These are phyloP conservation scores for Rotaria macrura DNA, from an alignment of 2,888 invertebrate genomes.

Conservation along the genomic window DNA sequence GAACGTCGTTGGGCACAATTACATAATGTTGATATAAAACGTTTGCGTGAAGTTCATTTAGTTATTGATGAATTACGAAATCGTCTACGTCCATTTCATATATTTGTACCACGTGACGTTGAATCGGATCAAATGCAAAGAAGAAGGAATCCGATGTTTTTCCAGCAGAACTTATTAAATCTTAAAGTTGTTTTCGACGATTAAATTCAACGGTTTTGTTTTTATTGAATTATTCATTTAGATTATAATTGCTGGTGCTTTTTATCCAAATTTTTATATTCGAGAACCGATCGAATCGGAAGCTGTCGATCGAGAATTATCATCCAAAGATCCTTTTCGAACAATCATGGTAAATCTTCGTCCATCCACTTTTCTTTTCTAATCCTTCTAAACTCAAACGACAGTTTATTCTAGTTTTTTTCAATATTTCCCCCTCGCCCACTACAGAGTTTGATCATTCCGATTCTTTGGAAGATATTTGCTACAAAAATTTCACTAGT, in stretches of 20 bases:
- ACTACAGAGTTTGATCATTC: no score
- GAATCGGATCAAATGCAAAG: neutral
- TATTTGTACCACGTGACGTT: slow-evolving; percentile 2
- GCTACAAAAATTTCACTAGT: no score
- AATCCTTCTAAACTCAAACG: no score
- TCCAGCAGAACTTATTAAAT: neutral
- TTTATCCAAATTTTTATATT: slow-evolving; percentile 33
- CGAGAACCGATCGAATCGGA: neutral
- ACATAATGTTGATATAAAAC: slow-evolving; percentile 27
- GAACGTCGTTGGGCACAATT: slow-evolving; percentile 24
- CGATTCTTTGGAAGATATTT: no score
- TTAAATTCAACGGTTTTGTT: neutral
- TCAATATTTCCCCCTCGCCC: no score
- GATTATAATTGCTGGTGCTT: slow-evolving; percentile 33
- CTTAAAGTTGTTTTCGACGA: neutral
- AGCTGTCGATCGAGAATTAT: slow-evolving; percentile 19
- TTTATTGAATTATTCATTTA: no score
- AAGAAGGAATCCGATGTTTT: neutral
- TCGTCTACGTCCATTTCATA: slow-evolving; percentile 1
- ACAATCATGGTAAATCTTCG: neutral
- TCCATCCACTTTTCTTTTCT: no score
- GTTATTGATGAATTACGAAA: neutral
- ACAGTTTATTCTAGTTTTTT: no score
- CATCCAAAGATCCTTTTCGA: neutral
- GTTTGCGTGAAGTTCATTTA: slow-evolving; percentile 28